Percentiles rank a stretch among this genome's conserved stretches.
These are phyloP conservation scores for Mechanitis messenoides DNA, from an alignment of 2,888 invertebrate genomes.

Conservation along the genomic window DNA sequence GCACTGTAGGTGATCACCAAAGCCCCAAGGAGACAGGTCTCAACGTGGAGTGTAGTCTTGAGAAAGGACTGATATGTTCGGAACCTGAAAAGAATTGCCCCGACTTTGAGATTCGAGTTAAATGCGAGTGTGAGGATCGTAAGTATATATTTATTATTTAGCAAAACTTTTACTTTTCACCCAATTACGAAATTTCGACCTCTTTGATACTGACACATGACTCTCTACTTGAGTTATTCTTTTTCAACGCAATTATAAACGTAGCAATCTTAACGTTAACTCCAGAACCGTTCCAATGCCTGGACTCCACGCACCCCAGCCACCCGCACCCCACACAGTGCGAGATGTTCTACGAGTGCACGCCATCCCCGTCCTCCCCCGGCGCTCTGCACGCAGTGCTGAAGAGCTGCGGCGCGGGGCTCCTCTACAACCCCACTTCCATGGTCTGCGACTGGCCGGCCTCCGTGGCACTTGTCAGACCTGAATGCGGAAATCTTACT, in stretches of 20 bases:
- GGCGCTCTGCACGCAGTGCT: constrained; percentile 72
- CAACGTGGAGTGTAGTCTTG: constrained; percentile 85
- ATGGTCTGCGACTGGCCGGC: constrained; percentile 81
- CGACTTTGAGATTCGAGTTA: constrained; percentile 89
- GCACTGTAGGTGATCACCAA: constrained; percentile 79
- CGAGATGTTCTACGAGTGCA: constrained; percentile 82
- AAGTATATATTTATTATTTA: constrained; percentile 13
- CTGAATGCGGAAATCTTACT: constrained; percentile 70
- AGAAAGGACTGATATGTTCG: constrained; percentile 82
- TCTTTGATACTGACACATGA: neutral
- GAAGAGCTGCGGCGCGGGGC: constrained; percentile 79
- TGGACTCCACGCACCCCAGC: constrained; percentile 66
- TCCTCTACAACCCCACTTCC: constrained; percentile 80
- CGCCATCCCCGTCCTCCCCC: constrained; percentile 50
- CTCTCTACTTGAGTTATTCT: too few species aligned
- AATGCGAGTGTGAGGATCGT: constrained; percentile 73
- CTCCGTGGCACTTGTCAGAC: constrained; percentile 74
- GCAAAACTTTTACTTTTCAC: neutral
- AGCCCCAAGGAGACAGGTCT: constrained; percentile 82
- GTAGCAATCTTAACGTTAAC: neutral
- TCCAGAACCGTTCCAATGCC: constrained; percentile 54
- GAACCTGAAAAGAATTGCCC: constrained; percentile 75
- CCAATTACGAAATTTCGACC: neutral
- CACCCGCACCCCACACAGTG: constrained; percentile 81
- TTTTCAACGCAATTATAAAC: too few species aligned